A percentile compares a stretch with the other conserved stretches of the same genome.
These are phyloP conservation scores for Apogon talboti DNA, from an alignment of 2,797 vertebrate species.

Conservation along the genomic window DNA sequence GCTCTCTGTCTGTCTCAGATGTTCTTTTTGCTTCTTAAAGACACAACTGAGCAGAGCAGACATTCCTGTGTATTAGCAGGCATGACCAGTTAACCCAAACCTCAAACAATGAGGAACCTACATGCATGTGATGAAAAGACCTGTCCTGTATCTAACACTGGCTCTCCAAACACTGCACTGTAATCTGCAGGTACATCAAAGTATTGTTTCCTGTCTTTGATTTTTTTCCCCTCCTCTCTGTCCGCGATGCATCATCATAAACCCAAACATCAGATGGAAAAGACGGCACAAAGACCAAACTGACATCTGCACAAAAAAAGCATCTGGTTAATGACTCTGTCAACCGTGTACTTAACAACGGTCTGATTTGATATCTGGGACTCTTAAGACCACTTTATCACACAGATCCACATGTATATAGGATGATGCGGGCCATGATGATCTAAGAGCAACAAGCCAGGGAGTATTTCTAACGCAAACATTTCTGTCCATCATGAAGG, in stretches of 20 bases:
- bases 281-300: conserved; percentile 48
- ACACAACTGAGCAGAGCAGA: conserved; percentile 41
- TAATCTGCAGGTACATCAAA: conserved; percentile 73
- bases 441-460: conserved; percentile 13
- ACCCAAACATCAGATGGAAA: conserved; percentile 75
- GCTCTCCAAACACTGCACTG: conserved; percentile 46
- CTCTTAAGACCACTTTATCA: conserved; percentile 44
- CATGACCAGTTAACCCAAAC: conserved; percentile 39
- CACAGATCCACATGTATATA: conserved; percentile 5
- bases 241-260: conserved; percentile 45
- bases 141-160: conserved; percentile 38
- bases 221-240: conserved; percentile 58
- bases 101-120: conserved; percentile 16
- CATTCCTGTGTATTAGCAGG: conserved; percentile 57
- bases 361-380: conserved; percentile 26
- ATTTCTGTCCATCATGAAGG: background rate
- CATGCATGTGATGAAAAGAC: conserved; percentile 23
- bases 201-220: conserved; percentile 42
- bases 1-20: conserved; percentile 16
- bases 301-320: conserved; percentile 59
- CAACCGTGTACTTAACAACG: conserved; percentile 17
- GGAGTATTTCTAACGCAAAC: conserved; percentile 9
- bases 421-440: conserved; percentile 27
- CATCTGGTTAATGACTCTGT: conserved; percentile 47
- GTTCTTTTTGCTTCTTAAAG: conserved; percentile 9